Percentiles rank a stretch among this genome's conserved stretches.
phyloP scores from a whole-genome alignment of 2,113 vertebrate genomes.

The Podarcis muralis region DNA sequence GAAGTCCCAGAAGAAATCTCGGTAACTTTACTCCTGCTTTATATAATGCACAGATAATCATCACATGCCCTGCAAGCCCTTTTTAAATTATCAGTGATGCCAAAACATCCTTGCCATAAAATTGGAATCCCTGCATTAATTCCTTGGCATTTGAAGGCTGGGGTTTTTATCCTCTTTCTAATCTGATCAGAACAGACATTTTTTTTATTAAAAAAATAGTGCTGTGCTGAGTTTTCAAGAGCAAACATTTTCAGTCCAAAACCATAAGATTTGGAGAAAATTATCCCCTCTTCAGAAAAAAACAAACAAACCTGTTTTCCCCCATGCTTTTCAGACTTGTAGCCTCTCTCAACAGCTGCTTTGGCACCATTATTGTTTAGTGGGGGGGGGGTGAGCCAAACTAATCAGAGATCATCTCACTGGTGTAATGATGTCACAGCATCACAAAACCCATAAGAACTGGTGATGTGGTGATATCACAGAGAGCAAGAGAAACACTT shows the following conservation, averaged over 20 bases:
- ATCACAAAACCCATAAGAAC: background rate
- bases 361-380: background rate
- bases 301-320: background rate
- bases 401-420: background rate
- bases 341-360: background rate
- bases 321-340: background rate
- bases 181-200: slow-evolving; percentile 33
- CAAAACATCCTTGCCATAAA: slow-evolving; percentile 44
- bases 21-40: slow-evolving; percentile 25
- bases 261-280: background rate
- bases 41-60: background rate
- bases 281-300: background rate
- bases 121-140: slow-evolving; percentile 54
- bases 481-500: background rate
- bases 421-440: background rate
- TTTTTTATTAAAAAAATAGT: slow-evolving; percentile 14
- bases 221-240: background rate
- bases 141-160: slow-evolving; percentile 34
- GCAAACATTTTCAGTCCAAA: background rate
- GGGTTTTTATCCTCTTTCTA: slow-evolving; percentile 16
- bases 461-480: background rate
- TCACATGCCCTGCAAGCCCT: background rate
- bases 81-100: slow-evolving; percentile 14
- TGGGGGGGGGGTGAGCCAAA: background rate
- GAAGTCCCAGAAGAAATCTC: slow-evolving; percentile 35